phyloP scores from a whole-genome alignment of 2,797 vertebrate genomes.

The Paguma larvata region DNA sequence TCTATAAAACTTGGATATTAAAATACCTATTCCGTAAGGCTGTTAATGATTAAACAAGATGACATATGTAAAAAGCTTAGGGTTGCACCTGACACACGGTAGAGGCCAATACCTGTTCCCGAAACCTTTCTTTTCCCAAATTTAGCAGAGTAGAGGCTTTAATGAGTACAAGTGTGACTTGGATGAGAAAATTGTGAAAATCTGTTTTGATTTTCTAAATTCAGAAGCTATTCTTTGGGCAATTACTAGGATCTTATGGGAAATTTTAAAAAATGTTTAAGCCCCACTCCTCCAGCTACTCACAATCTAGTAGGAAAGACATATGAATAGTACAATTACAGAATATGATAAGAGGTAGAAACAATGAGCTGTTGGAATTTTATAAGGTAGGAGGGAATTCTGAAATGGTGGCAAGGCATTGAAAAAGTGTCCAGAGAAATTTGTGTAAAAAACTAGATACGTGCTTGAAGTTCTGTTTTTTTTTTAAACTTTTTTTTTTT shows the following conservation, averaged over 20 bases:
- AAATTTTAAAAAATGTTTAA: conserved; percentile 26
- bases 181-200: conserved; percentile 47
- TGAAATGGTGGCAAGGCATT: conserved; percentile 24
- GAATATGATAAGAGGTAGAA: conserved; percentile 26
- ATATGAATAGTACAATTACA: conserved; percentile 36
- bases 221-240: conserved; percentile 61
- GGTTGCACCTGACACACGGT: conserved; percentile 5
- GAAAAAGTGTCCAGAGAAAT: not conserved
- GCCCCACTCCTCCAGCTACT: not conserved
- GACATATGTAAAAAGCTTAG: conserved; percentile 55
- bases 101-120: not conserved
- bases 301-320: conserved; percentile 10
- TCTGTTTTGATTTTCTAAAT: conserved; percentile 61
- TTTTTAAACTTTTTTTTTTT: too few relatives aligned
- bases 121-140: conserved; percentile 12
- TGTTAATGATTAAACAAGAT: conserved; percentile 71
- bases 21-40: conserved; percentile 71
- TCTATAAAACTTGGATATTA: conserved; percentile 73
- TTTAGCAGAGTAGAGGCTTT: conserved; percentile 34
- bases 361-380: conserved; percentile 25
- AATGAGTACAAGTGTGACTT: conserved; percentile 56
- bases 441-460: not conserved
- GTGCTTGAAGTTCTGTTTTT: conserved; percentile 23
- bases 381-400: conserved; percentile 24
- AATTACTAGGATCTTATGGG: not conserved